Evolutionary conservation across 2,888 invertebrate species (phyloP).

Genomic region (Phyllotreta cruciferae): DNA sequence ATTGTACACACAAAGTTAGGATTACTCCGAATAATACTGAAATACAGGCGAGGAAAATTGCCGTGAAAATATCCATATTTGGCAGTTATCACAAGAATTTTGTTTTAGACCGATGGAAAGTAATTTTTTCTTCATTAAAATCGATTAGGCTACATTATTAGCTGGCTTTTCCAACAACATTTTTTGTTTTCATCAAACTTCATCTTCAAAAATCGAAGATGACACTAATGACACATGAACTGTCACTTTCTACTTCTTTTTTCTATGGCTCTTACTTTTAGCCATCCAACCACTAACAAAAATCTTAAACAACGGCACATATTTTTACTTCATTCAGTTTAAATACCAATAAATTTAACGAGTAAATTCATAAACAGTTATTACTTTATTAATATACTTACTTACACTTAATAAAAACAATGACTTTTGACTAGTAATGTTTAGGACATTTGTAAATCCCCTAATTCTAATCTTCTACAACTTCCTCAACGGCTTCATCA

Average conservation of each 20-base stretch:
- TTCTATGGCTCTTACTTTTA: too few species aligned
- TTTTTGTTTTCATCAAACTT: constrained; percentile 25
- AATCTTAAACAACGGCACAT: too few species aligned
- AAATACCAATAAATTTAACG: too few species aligned
- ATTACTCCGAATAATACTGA: constrained; percentile 64
- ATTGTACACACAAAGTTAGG: constrained; percentile 64
- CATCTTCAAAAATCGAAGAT: constrained; percentile 17
- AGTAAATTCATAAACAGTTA: too few species aligned
- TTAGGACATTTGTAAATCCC: too few species aligned
- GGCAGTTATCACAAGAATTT: constrained; percentile 40
- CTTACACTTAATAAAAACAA: too few species aligned
- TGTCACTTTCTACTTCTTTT: too few species aligned
- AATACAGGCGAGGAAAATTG: constrained; percentile 61
- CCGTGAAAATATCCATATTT: constrained; percentile 58
- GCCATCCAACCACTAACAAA: too few species aligned
- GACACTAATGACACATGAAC: not conserved
- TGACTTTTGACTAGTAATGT: too few species aligned
- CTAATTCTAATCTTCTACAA: constrained; percentile 33
- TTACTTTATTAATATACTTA: too few species aligned
- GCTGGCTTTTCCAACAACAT: constrained; percentile 17
- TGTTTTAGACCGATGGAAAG: constrained; percentile 45
- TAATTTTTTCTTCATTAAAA: constrained; percentile 23
- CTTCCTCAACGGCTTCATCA: constrained; percentile 30
- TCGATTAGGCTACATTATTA: constrained; percentile 27
- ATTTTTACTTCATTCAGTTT: too few species aligned